Conservation (phyloP, 2,888 invertebrate species). For the Eurois occulta region DNA sequence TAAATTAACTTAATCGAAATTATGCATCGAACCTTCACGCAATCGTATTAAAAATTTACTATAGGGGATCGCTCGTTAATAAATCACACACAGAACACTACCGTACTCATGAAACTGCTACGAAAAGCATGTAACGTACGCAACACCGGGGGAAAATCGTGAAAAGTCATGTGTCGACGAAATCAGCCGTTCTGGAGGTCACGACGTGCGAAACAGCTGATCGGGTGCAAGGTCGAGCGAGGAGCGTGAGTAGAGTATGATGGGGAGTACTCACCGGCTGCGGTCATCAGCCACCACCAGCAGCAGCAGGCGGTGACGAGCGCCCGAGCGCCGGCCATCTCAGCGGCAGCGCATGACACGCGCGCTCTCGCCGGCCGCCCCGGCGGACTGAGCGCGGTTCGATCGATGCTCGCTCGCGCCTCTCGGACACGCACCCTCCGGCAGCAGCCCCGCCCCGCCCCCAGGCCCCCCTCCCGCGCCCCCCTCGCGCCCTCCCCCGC, state of each 20-base stretch:
- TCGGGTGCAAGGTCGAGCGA: slow-evolving; percentile 56
- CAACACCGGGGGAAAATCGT: slow-evolving; percentile 73
- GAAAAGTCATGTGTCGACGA: slow-evolving; percentile 75
- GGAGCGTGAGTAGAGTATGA: slow-evolving; percentile 31
- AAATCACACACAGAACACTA: slow-evolving; percentile 70
- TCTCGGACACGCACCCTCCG: slow-evolving; percentile 85
- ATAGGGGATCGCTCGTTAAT: slow-evolving; percentile 27
- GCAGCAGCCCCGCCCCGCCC: slow-evolving; percentile 75
- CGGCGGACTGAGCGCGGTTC: slow-evolving; percentile 87
- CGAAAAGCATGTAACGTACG: slow-evolving; percentile 72
- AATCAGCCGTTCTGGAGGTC: slow-evolving; percentile 69
- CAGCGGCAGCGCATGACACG: slow-evolving; percentile 90
- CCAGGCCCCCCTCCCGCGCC: slow-evolving; percentile 76
- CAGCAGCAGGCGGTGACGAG: slow-evolving; percentile 89
- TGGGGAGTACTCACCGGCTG: slow-evolving; percentile 87
- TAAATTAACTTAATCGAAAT: slow-evolving; percentile 38
- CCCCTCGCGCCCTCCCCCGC: slow-evolving; percentile 78
- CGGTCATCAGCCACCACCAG: slow-evolving; percentile 89
- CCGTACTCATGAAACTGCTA: slow-evolving; percentile 73
- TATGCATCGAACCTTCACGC: slow-evolving; percentile 19
- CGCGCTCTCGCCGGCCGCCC: slow-evolving; percentile 90
- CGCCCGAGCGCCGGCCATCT: slow-evolving; percentile 91
- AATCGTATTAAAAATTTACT: slow-evolving; percentile 1
- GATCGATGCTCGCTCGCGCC: slow-evolving; percentile 85
- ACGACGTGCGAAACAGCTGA: slow-evolving; percentile 81